phyloP scores from a whole-genome alignment of 2,888 invertebrate species.

The Hoplodrina ambigua region DNA sequence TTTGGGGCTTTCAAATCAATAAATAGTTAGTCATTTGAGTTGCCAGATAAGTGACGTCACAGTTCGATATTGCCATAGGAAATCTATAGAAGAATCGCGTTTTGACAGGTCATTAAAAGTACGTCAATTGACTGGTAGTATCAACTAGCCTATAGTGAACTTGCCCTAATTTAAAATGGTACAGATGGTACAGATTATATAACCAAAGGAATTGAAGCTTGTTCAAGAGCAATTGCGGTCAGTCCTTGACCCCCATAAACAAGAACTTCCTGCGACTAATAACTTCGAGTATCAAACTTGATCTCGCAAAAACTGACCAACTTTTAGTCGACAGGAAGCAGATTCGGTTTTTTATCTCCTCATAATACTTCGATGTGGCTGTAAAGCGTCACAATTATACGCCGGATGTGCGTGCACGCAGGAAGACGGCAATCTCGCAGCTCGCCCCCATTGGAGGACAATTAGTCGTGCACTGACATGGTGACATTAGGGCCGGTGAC shows the following conservation, averaged over 20 bases:
- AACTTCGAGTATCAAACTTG: constrained; percentile 8
- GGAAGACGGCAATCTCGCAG: constrained; percentile 73
- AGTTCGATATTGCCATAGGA: too few relatives aligned
- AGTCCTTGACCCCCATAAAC: constrained; percentile 32
- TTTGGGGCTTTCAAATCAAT: too few relatives aligned
- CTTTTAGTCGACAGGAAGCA: constrained; percentile 39
- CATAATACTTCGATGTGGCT: constrained; percentile 44
- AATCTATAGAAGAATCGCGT: too few relatives aligned
- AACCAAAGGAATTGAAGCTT: not conserved
- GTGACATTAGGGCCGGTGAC: constrained; percentile 16
- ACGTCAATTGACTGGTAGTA: too few relatives aligned
- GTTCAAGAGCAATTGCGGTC: constrained; percentile 5
- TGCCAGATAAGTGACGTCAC: too few relatives aligned
- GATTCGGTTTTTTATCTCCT: constrained; percentile 44
- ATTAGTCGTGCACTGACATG: constrained; percentile 63
- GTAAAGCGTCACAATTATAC: constrained; percentile 58
- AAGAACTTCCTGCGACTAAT: constrained; percentile 40
- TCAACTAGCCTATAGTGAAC: too few relatives aligned
- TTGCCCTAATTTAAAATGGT: not conserved
- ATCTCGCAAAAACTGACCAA: constrained; percentile 45
- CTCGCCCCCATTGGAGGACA: constrained; percentile 65
- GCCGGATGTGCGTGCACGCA: constrained; percentile 61
- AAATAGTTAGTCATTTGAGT: too few relatives aligned
- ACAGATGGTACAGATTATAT: not conserved
- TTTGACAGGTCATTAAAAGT: too few relatives aligned